A percentile compares a stretch with the other conserved stretches of the same genome.
Conservation (phyloP, 1,140 invertebrate species). For the Drosophila sechellia region DNA sequence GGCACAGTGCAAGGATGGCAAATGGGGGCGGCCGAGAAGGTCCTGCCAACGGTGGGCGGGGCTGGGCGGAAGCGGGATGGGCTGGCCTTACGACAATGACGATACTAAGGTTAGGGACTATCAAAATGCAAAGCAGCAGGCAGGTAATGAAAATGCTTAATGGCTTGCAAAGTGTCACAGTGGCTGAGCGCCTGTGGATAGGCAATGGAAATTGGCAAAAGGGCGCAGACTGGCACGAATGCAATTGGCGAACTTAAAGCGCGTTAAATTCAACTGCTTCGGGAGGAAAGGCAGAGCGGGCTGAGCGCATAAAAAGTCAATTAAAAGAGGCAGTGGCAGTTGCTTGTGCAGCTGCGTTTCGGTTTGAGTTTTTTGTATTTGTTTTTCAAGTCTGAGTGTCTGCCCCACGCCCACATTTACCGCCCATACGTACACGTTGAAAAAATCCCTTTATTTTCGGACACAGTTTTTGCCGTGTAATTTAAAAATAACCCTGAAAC, state of each 20-base stretch:
- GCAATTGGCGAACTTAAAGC: constrained; percentile 72
- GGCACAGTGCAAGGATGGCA: constrained; percentile 2
- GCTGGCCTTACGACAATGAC: constrained; percentile 53
- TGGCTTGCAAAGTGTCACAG: constrained; percentile 82
- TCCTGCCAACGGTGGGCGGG: constrained; percentile 1
- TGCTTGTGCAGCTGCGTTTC: constrained; percentile 76
- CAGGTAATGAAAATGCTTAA: constrained; percentile 83
- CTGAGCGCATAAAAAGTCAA: constrained; percentile 80
- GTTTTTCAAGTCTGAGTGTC: constrained; percentile 37
- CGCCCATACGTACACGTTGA: background rate
- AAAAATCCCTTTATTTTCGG: background rate
- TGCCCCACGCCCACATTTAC: constrained; percentile 11
- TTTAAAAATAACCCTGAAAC: too few species aligned
- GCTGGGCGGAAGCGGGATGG: background rate
- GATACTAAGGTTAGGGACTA: constrained; percentile 67
- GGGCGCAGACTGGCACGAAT: constrained; percentile 29
- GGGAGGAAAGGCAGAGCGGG: background rate
- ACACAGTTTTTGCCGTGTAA: too few species aligned
- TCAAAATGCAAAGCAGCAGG: constrained; percentile 79
- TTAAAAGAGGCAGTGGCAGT: constrained; percentile 68
- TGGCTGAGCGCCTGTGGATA: constrained; percentile 70
- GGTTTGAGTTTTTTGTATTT: constrained; percentile 49
- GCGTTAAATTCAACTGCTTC: constrained; percentile 72
- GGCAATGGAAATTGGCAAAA: constrained; percentile 49
- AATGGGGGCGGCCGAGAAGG: background rate